Conservation (phyloP, 2,113 vertebrate species). For the Otocyon megalotis region DNA sequence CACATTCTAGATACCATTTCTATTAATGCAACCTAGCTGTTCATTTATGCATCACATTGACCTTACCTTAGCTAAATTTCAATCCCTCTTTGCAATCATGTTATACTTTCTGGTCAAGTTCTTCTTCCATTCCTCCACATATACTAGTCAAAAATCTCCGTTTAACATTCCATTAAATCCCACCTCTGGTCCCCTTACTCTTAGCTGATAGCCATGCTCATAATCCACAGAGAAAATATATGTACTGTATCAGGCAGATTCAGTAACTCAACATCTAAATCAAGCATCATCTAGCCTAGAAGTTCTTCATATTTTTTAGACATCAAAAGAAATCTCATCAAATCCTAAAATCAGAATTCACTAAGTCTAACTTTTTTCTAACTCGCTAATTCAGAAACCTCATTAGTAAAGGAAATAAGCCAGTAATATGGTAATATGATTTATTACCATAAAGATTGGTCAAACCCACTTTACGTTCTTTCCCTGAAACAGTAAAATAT, state of each 20-base stretch:
- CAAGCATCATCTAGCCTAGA: background rate
- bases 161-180: background rate
- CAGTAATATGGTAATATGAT: background rate
- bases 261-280: background rate
- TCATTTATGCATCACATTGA: background rate
- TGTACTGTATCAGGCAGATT: background rate
- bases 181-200: background rate
- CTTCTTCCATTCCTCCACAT: background rate
- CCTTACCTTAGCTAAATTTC: background rate
- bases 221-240: background rate
- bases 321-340: conserved; percentile 22
- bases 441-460: background rate
- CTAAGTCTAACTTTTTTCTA: conserved; percentile 41
- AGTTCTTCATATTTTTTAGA: conserved; percentile 35
- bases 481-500: conserved; percentile 8
- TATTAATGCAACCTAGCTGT: background rate
- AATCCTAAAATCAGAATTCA: conserved; percentile 5
- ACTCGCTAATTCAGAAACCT: background rate
- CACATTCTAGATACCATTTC: background rate
- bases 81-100: background rate
- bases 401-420: conserved; percentile 15
- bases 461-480: background rate
- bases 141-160: background rate
- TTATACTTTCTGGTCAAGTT: background rate
- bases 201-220: background rate